Conservation (phyloP, 2,888 invertebrate genomes). For the Penaeus monodon region DNA sequence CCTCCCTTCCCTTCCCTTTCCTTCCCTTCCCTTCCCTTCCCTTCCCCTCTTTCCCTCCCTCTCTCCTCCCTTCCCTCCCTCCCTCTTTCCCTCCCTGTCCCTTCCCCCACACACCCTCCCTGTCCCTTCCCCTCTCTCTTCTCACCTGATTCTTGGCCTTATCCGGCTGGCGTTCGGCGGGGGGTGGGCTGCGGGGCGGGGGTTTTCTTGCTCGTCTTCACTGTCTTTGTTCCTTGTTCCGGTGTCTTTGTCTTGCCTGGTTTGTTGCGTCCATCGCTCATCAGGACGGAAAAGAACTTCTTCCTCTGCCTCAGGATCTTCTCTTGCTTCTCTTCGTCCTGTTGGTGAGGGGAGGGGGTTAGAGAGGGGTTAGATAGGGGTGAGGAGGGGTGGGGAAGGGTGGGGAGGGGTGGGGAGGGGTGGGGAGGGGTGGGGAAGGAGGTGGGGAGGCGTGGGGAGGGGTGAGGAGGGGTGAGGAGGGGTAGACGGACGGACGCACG, state of each 20-base stretch:
- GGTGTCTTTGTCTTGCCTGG: background rate
- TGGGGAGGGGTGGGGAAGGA: too few relatives aligned
- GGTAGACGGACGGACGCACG: background rate
- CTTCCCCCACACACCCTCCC: background rate
- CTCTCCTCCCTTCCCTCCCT: background rate
- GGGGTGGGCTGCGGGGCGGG: background rate
- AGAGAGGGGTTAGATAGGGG: background rate
- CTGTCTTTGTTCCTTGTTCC: conserved; percentile 12
- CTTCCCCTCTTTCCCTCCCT: background rate
- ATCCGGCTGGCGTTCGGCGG: too few relatives aligned
- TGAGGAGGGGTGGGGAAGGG: background rate
- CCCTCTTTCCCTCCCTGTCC: background rate
- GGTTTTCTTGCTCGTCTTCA: conserved; percentile 22
- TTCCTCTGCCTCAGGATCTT: conserved; percentile 59
- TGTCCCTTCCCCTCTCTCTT: background rate
- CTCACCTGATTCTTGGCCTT: too few relatives aligned
- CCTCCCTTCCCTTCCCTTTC: too few relatives aligned
- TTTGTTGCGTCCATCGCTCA: conserved; percentile 49
- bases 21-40: too few relatives aligned
- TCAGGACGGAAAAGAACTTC: conserved; percentile 58
- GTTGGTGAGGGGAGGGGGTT: background rate
- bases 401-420: background rate
- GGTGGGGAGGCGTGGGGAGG: background rate
- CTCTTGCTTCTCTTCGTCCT: conserved; percentile 54
- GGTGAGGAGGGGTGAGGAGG: too few relatives aligned